A percentile compares a stretch with the other conserved stretches of the same genome.
Evolutionary conservation across 1,140 invertebrate species (phyloP).

Genomic region (Galleria mellonella): DNA sequence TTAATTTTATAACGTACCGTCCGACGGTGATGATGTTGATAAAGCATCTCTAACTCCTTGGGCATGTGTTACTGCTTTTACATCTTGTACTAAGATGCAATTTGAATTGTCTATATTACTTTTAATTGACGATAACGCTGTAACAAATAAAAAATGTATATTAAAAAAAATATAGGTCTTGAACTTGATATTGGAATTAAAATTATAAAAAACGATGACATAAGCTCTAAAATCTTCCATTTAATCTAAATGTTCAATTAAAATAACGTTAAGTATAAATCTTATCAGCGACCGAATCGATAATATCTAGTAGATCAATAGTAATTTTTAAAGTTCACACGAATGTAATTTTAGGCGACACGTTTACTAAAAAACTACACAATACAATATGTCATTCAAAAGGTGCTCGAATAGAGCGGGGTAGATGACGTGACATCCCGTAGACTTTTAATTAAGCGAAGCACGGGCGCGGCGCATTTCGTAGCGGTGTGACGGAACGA

Average conservation of each 20-base stretch:
- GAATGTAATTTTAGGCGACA: conserved; percentile 23
- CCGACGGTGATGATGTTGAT: conserved; percentile 83
- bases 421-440: conserved; percentile 53
- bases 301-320: conserved; percentile 30
- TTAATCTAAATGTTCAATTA: conserved; percentile 30
- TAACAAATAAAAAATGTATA: conserved; percentile 59
- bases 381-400: conserved; percentile 48
- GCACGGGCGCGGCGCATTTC: conserved; percentile 52
- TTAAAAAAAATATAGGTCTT: not conserved
- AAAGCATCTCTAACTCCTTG: conserved; percentile 82
- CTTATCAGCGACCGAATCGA: conserved; percentile 32
- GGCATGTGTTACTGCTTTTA: conserved; percentile 89
- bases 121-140: conserved; percentile 91
- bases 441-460: conserved; percentile 67
- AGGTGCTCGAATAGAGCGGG: conserved; percentile 35
- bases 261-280: conserved; percentile 25
- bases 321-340: conserved; percentile 33
- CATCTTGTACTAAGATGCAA: conserved; percentile 92
- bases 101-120: conserved; percentile 87
- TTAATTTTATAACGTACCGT: conserved; percentile 74
- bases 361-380: conserved; percentile 37
- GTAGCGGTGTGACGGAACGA: conserved; percentile 58
- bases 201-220: conserved; percentile 2
- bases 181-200: not conserved
- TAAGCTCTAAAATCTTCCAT: conserved; percentile 18